phyloP scores from a whole-genome alignment of 2,888 invertebrate species.

The Napeogenes inachia region DNA sequence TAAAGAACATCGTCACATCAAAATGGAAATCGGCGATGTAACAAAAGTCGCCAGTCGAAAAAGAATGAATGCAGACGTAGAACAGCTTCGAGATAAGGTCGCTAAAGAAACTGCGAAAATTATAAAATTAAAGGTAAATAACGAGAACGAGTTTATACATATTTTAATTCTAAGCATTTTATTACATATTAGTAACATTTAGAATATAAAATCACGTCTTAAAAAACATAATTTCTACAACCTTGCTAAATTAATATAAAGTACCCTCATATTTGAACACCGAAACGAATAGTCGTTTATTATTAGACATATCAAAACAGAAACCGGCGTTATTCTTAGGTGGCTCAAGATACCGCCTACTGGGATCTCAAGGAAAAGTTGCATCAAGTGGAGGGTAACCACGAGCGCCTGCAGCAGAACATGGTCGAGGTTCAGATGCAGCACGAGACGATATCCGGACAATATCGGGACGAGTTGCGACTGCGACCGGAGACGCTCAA shows the following conservation, averaged over 20 bases:
- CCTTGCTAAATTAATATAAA: no score
- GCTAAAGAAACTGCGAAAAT: constrained; percentile 57
- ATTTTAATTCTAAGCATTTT: no score
- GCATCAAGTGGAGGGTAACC: constrained; percentile 51
- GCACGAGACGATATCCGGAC: constrained; percentile 57
- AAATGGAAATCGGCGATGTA: constrained; percentile 54
- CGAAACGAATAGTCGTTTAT: no score
- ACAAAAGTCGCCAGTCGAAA: constrained; percentile 52
- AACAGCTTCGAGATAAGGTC: constrained; percentile 57
- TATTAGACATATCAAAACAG: no score
- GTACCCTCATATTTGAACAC: no score
- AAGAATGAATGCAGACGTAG: constrained; percentile 51
- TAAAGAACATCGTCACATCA: constrained; percentile 7
- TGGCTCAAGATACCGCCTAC: constrained; percentile 63
- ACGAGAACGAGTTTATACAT: no score
- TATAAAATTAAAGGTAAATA: constrained; percentile 58
- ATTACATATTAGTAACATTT: no score
- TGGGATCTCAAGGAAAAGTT: constrained; percentile 63
- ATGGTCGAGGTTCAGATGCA: constrained; percentile 69
- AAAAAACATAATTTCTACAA: no score
- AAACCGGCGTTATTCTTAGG: constrained; percentile 37
- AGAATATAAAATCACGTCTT: no score
- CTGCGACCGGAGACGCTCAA: constrained; percentile 60
- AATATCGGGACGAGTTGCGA: constrained; percentile 58
- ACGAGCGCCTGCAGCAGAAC: constrained; percentile 63